These are phyloP conservation scores for Neomorphus geoffroyi DNA, from an alignment of 2,797 vertebrate genomes.

Conservation along the genomic window DNA sequence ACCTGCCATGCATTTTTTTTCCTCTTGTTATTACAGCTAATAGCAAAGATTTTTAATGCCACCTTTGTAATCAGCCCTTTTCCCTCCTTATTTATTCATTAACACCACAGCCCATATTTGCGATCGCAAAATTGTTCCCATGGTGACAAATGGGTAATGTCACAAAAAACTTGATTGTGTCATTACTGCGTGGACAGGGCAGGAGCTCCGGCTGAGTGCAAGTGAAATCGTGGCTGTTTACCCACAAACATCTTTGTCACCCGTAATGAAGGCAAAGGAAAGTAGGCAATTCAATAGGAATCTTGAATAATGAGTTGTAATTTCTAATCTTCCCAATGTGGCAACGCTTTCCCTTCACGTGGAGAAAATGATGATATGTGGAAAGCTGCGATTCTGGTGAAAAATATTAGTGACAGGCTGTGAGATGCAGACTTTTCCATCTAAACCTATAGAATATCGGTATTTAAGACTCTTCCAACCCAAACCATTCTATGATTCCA, in stretches of 20 bases:
- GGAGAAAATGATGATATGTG: fast-evolving
- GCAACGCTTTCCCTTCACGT: background rate
- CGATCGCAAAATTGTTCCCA: background rate
- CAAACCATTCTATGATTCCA: no score
- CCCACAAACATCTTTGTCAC: background rate
- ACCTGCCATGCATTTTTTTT: background rate
- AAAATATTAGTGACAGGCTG: background rate
- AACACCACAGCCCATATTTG: background rate
- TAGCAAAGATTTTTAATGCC: background rate
- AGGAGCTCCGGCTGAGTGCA: background rate
- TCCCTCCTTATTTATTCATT: background rate
- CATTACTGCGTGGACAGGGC: background rate
- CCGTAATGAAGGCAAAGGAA: background rate
- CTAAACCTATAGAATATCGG: no score
- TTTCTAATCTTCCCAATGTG: background rate
- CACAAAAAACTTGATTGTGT: background rate
- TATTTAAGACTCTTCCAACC: no score
- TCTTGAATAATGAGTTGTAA: background rate
- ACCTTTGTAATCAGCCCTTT: background rate
- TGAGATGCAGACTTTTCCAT: background rate
- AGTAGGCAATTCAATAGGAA: background rate
- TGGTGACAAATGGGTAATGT: background rate
- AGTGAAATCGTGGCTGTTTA: background rate
- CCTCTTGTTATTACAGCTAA: background rate
- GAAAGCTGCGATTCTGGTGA: background rate